phyloP scores from a whole-genome alignment of 2,888 invertebrate genomes.

The Zootermopsis nevadensis region DNA sequence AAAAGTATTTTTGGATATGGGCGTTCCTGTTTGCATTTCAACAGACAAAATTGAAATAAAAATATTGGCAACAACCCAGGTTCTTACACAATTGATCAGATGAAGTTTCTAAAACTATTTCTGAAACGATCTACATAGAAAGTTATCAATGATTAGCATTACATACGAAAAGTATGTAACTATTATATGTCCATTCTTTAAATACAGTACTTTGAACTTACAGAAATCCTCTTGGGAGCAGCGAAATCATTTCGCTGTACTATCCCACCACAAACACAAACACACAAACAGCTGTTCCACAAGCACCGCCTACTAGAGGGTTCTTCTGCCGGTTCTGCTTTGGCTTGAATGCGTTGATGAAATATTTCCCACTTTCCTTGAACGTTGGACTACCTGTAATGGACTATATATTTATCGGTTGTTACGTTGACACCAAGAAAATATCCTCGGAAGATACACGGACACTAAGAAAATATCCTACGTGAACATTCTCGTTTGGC shows the following conservation, averaged over 20 bases:
- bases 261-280: background rate
- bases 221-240: slow-evolving; percentile 6
- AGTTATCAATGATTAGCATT: background rate
- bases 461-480: too few relatives aligned
- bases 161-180: background rate
- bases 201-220: background rate
- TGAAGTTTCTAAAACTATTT: background rate
- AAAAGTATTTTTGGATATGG: background rate
- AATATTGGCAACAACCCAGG: background rate
- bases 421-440: too few relatives aligned
- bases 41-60: background rate
- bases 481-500: too few relatives aligned
- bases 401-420: too few relatives aligned
- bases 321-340: background rate
- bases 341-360: background rate
- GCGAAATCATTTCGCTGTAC: slow-evolving; percentile 17
- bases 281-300: background rate
- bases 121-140: background rate
- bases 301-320: background rate
- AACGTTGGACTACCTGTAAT: background rate
- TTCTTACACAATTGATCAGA: background rate
- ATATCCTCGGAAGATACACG: too few relatives aligned
- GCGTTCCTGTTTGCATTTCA: background rate
- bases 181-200: background rate
- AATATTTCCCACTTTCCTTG: background rate